Base-by-base conservation (phyloP, 2,888 invertebrate genomes). In the Trichopoda pennipes region DNA sequence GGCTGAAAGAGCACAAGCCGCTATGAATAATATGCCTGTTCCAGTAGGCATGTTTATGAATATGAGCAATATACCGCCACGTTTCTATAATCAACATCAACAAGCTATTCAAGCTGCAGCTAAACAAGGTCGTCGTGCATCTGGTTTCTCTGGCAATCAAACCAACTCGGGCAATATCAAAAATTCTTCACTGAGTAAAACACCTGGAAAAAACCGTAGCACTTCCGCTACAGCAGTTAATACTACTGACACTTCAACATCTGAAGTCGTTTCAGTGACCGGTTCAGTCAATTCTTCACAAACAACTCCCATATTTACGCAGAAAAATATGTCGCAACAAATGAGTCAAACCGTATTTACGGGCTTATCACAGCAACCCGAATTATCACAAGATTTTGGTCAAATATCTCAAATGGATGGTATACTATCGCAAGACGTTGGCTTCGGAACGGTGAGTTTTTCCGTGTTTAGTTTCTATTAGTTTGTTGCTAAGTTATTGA, bases 1-100 rank as follows among this genome's bases (percentile, higher is more conserved):
- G 9, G 96, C 96, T 0, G 97, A 97, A 88, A 93, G 95, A 23
- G 94, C 94, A 0, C 95, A 95, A 80, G 94, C 94, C 0, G 93
- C 94, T 44, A 92, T 95, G 90, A 95, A 95, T 86, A 96, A 96
- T 86, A 93, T 98, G 85, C 98, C 98, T 0, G 97, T 99, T 4
- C 96, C 98, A 0, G 95, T 97, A 60, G 97, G 98, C 53, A 98
- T 98, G 96, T 95, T 97, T 86, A 95, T 98, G 94, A 97, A 96
- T 91, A 97, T 96, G 95, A 94, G 94, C 16, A 95, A 94, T 86
- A 94, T 95, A 74, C 95, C 95, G 38, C 95, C 95, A 0, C 91
- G 95, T 8, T 95, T 95, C 90, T 95, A 94, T 88, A 95, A 95
- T 87, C 95, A 95, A 86, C 94, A 94, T 87, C 94, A 94, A 86